Conservation (phyloP, 1,140 invertebrate genomes). For the Probaryconus sp. region DNA sequence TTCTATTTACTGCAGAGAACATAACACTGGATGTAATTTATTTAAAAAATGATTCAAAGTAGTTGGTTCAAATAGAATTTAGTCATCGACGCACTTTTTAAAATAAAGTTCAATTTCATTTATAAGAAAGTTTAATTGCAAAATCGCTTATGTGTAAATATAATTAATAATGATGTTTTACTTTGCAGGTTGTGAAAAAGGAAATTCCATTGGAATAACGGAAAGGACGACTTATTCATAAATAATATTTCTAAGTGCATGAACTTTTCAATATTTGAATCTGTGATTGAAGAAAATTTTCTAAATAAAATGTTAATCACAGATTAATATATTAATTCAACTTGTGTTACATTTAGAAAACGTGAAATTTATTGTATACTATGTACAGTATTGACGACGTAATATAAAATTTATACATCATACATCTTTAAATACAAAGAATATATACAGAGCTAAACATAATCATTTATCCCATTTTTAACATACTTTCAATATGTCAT, state of each 20-base stretch:
- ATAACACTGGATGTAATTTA: neutral
- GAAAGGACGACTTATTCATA: slow-evolving; percentile 23
- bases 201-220: slow-evolving; percentile 74
- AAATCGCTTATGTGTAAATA: neutral
- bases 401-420: neutral
- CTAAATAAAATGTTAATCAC: slow-evolving; percentile 14
- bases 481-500: too few relatives aligned
- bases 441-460: neutral
- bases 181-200: slow-evolving; percentile 73
- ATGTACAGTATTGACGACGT: too few relatives aligned
- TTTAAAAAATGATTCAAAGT: too few relatives aligned
- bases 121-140: too few relatives aligned
- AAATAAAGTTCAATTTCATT: too few relatives aligned
- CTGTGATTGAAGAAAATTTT: slow-evolving; percentile 52
- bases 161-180: slow-evolving; percentile 15
- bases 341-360: too few relatives aligned
- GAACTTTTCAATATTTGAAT: slow-evolving; percentile 54
- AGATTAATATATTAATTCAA: neutral
- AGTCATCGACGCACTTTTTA: too few relatives aligned
- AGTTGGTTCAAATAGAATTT: too few relatives aligned
- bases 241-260: slow-evolving; percentile 37
- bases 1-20: neutral
- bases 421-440: neutral
- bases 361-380: neutral
- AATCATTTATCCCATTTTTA: too few relatives aligned